Evolutionary conservation across 2,113 vertebrate genomes (phyloP), one percentile per base, ranked within the genome.

Genomic region (Phoxinus phoxinus): DNA sequence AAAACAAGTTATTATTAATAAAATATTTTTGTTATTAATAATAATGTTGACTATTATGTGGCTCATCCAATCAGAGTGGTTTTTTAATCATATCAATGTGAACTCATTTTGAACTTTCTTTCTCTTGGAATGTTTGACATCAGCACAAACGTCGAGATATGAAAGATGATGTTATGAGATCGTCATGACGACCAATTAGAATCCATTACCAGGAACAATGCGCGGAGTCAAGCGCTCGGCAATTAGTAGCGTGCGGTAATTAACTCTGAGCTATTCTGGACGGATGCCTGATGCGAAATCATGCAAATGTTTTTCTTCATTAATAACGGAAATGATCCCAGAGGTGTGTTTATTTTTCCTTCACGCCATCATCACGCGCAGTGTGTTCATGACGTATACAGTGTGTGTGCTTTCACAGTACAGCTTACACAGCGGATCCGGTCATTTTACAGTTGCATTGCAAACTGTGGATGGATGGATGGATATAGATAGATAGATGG

Each of bases 151-250:
- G 1, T 58, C 32, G 25, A 82, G 21, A 69, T 65, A 48, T 46
- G 53, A 84, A 72, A 48, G 23, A 84, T 65, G 74, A 8, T 81
- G n/a, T 71, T 61, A 53, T 27, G 77, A 85, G 30, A 81, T 86
- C 41, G 69, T 74, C 72, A 83, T 41, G 63, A 58, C 58, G 44
- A 85, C 58, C 30, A 32, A 79, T 77, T 25, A 74, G 69, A 53
- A 72, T 86, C 19, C 74, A 83, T 84, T 86, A 77, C 46, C 77
- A 48, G 51, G 63, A 73, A 77, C 86, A 85, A 85, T 76, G 37
- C 35, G 9, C 59, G 10, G 25, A n/a, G 67, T 75, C 51, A 48
- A 53, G 25, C 46, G 41, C 46, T 19, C 3, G 27, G 82, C 85
- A 85, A 82, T 77, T 82, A 85, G 61, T 37, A 41, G 17, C 15